Evolutionary conservation across 2,113 vertebrate species (phyloP), one percentile per base, ranked within the genome.

Genomic region (Semnornis frantzii): DNA sequence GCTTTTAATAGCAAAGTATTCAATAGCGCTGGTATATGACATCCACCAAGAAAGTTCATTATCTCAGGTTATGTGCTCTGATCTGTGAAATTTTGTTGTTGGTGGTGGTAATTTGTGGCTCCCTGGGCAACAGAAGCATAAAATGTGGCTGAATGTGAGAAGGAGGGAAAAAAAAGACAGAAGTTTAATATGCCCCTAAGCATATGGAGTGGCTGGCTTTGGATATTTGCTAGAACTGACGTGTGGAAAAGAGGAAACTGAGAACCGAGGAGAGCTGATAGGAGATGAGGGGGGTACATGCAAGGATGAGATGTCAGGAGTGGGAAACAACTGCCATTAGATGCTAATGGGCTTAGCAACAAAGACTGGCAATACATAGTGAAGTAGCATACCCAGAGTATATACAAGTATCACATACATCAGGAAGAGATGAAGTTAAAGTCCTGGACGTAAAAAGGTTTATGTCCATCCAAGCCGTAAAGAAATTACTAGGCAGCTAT

Each of bases 171-270:
- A 92, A 87, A 46, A 19, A 8, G 9, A 66, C 75, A 76, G 64
- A 76, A 86, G 55, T 92, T 89, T 86, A 87, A 84, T 95, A 72
- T 76, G 77, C 37, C 44, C 70, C 64, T 83, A 83, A 95, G 64
- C 87, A 93, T 90, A 93, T 93, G 92, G 85, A 87, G 48, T 27
- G 39, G 6, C 77, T 95, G 52, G 57, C 87, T 93, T 92, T 90
- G 64, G 69, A 87, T 91, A 83, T 71, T 77, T 12, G 1, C 72
- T 91, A 21, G 82, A 96, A 80, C 48, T 57, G 27, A 89, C 66
- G 64, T 7, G 66, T 87, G 84, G 68, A 57, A 82, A 95, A 89
- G 69, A 77, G 72, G 75, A 82, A 92, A 33, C 60, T 58, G 86
- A 60, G 64, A 87, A 24, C n/a, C 55, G 33, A 82, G 18, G 33